Evolutionary conservation across 2,888 invertebrate species (phyloP), one percentile per base, ranked within the genome.

Genomic region (Sipha maydis): DNA sequence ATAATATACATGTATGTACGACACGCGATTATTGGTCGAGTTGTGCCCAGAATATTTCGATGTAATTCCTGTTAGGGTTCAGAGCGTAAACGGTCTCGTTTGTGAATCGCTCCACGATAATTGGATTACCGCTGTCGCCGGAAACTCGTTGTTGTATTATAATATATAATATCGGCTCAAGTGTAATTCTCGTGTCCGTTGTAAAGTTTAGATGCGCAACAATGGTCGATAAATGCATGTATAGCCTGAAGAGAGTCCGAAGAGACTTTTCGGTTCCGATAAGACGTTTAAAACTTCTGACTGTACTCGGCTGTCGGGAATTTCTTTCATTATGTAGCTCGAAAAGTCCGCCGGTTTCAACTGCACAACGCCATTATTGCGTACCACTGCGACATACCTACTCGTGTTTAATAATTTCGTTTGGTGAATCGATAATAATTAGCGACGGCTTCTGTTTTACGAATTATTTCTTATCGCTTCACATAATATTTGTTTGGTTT

Each of bases 21-120:
- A 38, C 41, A 9, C 3, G 41, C 8, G 41, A 9, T 41, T 9
- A 9, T 9, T 9, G 41, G 41, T 41, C 41, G 41, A 28, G 28
- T 79, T 34, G 25, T 61, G 56, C 61, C 7, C 56, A 54, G 79
- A 61, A 28, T 31, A 34, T 61, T 79, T 79, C 14, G 56, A 79
- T 56, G 56, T 25, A 79, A 79, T 34, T 56, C 56, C 79, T 61
- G 14, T 31, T 8, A 56, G 14, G 54, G 56, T 78, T 54, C 56
- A 31, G 78, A 54, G 54, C 78, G 78, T 54, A 78, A 79, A 79
- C 34, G 56, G 56, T 79, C 56, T 79, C 56, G 31, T 79, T 61
- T 79, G 56, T 79, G 34, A 61, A 34, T 79, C 9, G 4, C 31
- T 78, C 11, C 34, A 56, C 78, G 56, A 56, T 56, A 56, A 54